phyloP scores from a whole-genome alignment of 1,140 invertebrate genomes.

The Microplitis mediator region DNA sequence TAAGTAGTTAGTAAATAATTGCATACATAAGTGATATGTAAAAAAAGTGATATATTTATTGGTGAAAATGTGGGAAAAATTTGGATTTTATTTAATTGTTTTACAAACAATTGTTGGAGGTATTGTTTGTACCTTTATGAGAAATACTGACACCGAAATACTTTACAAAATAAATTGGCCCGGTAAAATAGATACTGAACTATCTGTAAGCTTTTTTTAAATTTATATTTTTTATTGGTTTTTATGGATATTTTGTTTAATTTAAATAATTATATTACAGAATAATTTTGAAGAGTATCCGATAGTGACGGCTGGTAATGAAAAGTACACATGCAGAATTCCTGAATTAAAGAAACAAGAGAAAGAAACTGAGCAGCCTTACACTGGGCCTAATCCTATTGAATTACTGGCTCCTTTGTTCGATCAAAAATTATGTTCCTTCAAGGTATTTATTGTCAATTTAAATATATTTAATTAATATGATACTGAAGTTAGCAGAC shows the following conservation, averaged over 20 bases:
- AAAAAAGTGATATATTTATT: constrained; percentile 19
- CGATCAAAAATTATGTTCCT: constrained; percentile 78
- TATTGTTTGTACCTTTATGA: constrained; percentile 67
- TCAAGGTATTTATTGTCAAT: constrained; percentile 64
- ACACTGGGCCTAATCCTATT: constrained; percentile 76
- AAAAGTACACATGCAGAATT: constrained; percentile 77
- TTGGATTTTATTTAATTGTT: constrained; percentile 25
- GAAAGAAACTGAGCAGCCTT: constrained; percentile 63
- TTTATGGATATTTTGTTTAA: not conserved
- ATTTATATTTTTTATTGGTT: constrained; percentile 1
- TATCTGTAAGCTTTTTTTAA: constrained; percentile 51
- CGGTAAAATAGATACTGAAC: constrained; percentile 63
- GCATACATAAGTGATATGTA: not conserved
- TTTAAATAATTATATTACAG: constrained; percentile 59
- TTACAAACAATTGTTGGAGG: constrained; percentile 28
- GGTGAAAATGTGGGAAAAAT: constrained; percentile 37
- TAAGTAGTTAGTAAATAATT: too few relatives aligned
- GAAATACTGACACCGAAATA: constrained; percentile 78
- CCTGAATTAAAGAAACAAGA: constrained; percentile 70
- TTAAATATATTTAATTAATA: too few relatives aligned
- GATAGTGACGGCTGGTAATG: constrained; percentile 71
- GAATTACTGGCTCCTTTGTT: constrained; percentile 80
- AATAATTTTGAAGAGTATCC: constrained; percentile 57
- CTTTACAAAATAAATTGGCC: constrained; percentile 83
- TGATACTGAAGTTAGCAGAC: too few relatives aligned